phyloP scores from a whole-genome alignment of 1,140 invertebrate genomes.

The Octopus sinensis region DNA sequence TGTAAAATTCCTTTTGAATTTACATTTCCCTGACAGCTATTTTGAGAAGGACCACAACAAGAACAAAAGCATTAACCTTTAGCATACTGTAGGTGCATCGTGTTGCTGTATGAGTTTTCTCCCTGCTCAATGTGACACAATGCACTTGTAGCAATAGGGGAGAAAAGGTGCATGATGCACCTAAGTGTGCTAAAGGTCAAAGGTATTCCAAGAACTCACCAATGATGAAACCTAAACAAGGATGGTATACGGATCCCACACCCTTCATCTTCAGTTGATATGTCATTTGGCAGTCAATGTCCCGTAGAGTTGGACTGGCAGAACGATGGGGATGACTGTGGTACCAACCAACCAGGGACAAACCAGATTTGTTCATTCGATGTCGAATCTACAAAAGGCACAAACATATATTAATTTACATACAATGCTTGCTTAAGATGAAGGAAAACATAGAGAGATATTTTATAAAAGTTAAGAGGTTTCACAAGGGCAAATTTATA shows the following conservation, averaged over 20 bases:
- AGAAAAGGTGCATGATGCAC: too few species aligned
- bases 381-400: slow-evolving; percentile 69
- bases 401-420: background rate
- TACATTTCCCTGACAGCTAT: too few species aligned
- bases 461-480: background rate
- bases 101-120: too few species aligned
- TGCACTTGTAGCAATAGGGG: too few species aligned
- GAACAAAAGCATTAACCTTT: too few species aligned
- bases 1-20: too few species aligned
- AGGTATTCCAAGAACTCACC: slow-evolving; percentile 62
- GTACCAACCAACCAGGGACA: slow-evolving; percentile 90
- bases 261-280: slow-evolving; percentile 94
- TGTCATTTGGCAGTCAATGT: slow-evolving; percentile 87
- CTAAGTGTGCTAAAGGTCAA: too few species aligned
- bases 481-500: background rate
- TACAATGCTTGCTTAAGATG: slow-evolving; percentile 49
- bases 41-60: too few species aligned
- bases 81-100: too few species aligned
- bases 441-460: slow-evolving; percentile 2
- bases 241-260: slow-evolving; percentile 82
- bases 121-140: too few species aligned
- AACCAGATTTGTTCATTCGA: slow-evolving; percentile 75
- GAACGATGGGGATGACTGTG: slow-evolving; percentile 87
- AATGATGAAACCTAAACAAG: slow-evolving; percentile 87
- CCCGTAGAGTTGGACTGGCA: slow-evolving; percentile 81